phyloP scores from a whole-genome alignment of 1,140 invertebrate species.

The Drosophila ananassae region DNA sequence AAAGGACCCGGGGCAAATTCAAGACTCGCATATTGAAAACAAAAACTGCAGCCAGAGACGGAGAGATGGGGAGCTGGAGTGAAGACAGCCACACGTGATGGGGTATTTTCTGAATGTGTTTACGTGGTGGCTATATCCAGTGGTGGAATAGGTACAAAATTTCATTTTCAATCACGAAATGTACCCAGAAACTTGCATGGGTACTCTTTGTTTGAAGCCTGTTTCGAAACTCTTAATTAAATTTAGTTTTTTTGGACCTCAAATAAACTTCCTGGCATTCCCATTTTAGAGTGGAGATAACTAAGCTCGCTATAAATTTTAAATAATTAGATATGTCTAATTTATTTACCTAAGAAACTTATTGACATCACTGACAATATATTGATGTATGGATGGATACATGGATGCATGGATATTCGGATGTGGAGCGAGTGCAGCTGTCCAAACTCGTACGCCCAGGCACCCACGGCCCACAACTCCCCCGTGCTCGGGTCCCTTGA shows the following conservation, averaged over 20 bases:
- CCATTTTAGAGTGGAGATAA: not conserved
- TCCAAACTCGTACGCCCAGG: slow-evolving; percentile 4
- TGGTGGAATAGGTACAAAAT: slow-evolving; percentile 1
- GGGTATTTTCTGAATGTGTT: slow-evolving; percentile 42
- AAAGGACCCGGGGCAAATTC: slow-evolving; percentile 68
- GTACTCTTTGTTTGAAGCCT: not conserved
- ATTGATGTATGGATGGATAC: slow-evolving; percentile 7
- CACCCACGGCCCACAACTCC: slow-evolving; percentile 1
- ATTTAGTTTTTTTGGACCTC: not conserved
- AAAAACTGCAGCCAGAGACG: slow-evolving; percentile 60
- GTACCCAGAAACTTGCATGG: not conserved
- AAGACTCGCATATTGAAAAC: slow-evolving; percentile 79
- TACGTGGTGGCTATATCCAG: slow-evolving; percentile 11
- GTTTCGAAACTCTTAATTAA: not conserved
- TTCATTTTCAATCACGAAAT: not conserved
- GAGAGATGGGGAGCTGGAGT: not conserved
- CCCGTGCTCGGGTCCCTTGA: slow-evolving; percentile 40
- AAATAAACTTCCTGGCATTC: not conserved
- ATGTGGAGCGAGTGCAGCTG: slow-evolving; percentile 47
- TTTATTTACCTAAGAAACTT: not conserved
- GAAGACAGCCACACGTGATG: slow-evolving; percentile 51
- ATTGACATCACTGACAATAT: not conserved
- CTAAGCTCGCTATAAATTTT: not conserved
- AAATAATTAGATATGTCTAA: not conserved
- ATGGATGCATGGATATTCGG: slow-evolving; percentile 5